These are phyloP conservation scores for Sinocyclocheilus grahami DNA, from an alignment of 2,113 vertebrate genomes.

Conservation along the genomic window DNA sequence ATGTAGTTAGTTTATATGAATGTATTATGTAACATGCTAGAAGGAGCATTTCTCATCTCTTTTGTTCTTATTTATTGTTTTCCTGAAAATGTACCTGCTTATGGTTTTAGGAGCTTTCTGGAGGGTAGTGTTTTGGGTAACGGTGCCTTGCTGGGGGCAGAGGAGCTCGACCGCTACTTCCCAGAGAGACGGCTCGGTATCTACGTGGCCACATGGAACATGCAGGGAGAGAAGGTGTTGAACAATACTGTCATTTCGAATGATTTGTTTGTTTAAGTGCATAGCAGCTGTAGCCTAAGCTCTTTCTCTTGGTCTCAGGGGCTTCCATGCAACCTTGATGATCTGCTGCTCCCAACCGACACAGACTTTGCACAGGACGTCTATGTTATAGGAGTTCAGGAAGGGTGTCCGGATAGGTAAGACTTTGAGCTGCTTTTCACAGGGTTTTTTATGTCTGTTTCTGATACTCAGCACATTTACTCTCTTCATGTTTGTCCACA, in stretches of 20 bases:
- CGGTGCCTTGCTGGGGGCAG: conserved; percentile 90
- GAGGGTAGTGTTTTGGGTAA: conserved; percentile 91
- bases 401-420: conserved; percentile 96
- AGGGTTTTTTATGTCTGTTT: neutral
- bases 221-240: conserved; percentile 92
- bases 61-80: neutral
- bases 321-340: conserved; percentile 86
- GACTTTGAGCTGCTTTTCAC: neutral
- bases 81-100: neutral
- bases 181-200: conserved; percentile 85
- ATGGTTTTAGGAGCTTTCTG: conserved; percentile 86
- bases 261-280: neutral
- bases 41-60: neutral
- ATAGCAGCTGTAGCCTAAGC: neutral
- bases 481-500: conserved; percentile 61
- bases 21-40: neutral
- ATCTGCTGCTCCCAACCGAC: conserved; percentile 90
- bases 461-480: neutral
- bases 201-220: conserved; percentile 95
- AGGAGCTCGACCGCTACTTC: conserved; percentile 92
- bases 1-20: neutral
- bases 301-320: conserved; percentile 72
- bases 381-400: conserved; percentile 93
- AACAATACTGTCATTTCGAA: neutral
- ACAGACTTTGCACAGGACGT: conserved; percentile 93